Evolutionary conservation across 1,140 invertebrate species (phyloP).

Genomic region (Brachystomella parvula): DNA sequence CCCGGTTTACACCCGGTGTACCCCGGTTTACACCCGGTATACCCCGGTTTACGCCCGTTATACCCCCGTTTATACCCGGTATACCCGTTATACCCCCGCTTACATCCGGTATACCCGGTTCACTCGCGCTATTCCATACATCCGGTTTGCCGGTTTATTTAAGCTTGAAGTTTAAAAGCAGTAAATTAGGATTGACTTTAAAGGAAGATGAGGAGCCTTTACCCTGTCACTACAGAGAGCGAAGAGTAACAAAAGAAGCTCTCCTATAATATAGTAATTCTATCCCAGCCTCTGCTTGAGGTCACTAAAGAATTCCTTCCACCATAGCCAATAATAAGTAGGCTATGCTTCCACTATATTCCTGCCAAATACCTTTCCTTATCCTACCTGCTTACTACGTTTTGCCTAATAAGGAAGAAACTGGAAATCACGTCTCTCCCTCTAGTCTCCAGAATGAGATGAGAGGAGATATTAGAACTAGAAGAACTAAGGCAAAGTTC

Average conservation of each 20-base stretch:
- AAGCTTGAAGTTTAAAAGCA: not conserved
- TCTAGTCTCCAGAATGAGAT: too few relatives aligned
- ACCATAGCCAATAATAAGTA: not conserved
- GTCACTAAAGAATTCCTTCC: not conserved
- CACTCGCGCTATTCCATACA: not conserved
- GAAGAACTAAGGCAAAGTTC: not conserved
- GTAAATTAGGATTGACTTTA: not conserved
- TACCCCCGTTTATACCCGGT: too few relatives aligned
- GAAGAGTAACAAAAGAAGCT: not conserved
- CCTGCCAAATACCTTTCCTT: too few relatives aligned
- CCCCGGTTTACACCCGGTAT: too few relatives aligned
- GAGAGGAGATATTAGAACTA: too few relatives aligned
- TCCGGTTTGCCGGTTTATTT: not conserved
- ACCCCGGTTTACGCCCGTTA: too few relatives aligned
- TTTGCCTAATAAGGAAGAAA: constrained; percentile 4
- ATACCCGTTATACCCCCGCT: not conserved
- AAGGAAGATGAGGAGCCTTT: not conserved
- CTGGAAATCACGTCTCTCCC: constrained; percentile 1
- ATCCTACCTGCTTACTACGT: not conserved
- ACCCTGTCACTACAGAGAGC: not conserved
- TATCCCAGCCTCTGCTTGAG: not conserved
- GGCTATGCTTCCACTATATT: too few relatives aligned
- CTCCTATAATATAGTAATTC: not conserved
- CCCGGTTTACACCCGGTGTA: too few relatives aligned
- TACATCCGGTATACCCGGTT: not conserved